These are phyloP conservation scores for Chloebia gouldiae DNA, from an alignment of 2,113 vertebrate species.

Conservation along the genomic window DNA sequence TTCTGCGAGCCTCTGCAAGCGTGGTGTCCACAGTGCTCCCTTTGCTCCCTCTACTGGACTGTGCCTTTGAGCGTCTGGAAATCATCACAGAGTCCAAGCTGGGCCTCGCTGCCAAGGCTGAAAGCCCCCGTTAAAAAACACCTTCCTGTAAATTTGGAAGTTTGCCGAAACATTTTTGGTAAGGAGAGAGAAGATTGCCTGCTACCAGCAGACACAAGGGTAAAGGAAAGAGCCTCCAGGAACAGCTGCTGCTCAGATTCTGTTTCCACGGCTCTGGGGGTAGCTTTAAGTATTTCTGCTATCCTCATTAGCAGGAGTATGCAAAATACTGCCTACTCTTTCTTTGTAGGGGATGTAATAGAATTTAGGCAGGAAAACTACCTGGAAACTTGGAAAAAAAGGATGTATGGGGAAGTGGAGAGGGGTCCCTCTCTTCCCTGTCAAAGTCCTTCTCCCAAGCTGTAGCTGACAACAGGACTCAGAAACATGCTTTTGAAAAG, in stretches of 20 bases:
- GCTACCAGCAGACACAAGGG: background rate
- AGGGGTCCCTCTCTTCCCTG: background rate
- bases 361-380: background rate
- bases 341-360: background rate
- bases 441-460: background rate
- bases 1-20: fast-evolving
- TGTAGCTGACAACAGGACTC: background rate
- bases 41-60: background rate
- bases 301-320: background rate
- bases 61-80: background rate
- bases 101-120: background rate
- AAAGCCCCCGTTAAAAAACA: background rate
- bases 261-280: background rate
- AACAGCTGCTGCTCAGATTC: background rate
- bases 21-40: background rate
- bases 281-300: background rate
- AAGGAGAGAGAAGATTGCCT: background rate
- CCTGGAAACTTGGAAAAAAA: background rate
- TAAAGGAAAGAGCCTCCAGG: background rate
- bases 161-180: background rate
- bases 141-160: background rate
- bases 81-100: fast-evolving
- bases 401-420: background rate
- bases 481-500: background rate
- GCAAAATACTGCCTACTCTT: background rate